These are phyloP conservation scores for Zalophus californianus DNA, from an alignment of 2,797 vertebrate genomes.

Conservation along the genomic window DNA sequence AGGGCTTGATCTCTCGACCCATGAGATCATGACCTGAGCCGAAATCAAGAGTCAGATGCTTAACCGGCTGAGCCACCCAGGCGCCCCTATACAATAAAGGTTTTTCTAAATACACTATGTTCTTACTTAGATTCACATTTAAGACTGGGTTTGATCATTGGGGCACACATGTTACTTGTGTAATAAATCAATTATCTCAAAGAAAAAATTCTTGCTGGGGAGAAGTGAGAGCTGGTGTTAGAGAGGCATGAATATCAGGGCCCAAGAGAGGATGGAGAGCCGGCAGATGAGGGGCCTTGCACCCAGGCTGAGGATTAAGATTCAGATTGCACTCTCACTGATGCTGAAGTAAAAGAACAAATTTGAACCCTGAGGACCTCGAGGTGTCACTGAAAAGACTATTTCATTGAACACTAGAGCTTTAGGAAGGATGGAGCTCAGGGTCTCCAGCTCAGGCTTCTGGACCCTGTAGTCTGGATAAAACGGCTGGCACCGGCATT, in stretches of 20 bases:
- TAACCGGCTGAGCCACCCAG: not conserved
- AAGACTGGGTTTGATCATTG: not conserved
- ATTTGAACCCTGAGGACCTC: not conserved
- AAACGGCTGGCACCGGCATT: accelerated
- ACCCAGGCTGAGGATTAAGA: not conserved
- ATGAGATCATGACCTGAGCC: not conserved
- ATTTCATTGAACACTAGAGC: accelerated
- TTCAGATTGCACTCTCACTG: accelerated
- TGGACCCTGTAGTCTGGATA: accelerated
- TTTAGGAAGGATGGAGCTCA: not conserved
- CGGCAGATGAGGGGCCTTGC: not conserved
- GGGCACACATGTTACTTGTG: not conserved
- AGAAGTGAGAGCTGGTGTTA: too few species aligned
- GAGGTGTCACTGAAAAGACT: not conserved
- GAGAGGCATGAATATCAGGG: accelerated
- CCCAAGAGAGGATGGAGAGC: accelerated
- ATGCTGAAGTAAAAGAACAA: not conserved
- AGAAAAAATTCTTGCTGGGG: not conserved
- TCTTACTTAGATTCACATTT: not conserved
- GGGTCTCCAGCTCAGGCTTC: not conserved
- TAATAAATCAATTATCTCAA: not conserved
- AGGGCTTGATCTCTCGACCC: not conserved
- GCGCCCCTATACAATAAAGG: not conserved
- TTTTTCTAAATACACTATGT: not conserved
- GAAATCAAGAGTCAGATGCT: not conserved